Evolutionary conservation across 2,797 vertebrate species (phyloP).

Genomic region (Sebastolobus altivelis): DNA sequence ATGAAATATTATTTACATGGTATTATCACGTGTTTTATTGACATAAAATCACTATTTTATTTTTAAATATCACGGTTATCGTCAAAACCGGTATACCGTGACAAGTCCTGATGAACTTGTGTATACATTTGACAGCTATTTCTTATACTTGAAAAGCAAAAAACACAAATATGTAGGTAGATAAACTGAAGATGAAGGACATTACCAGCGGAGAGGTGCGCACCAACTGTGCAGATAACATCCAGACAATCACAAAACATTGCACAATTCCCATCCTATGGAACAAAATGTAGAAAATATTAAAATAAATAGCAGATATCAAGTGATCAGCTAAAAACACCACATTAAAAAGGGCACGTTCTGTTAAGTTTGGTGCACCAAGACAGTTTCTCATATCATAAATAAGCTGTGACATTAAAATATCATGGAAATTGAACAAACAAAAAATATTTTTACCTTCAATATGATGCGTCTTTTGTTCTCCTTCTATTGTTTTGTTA

Average conservation of each 20-base stretch:
- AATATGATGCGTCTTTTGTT: conserved; percentile 10
- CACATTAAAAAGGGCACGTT: not conserved
- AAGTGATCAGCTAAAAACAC: not conserved
- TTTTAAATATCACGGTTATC: not conserved
- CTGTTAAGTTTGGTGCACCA: not conserved
- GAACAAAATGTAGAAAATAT: not conserved
- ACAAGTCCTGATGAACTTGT: not conserved
- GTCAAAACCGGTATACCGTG: not conserved
- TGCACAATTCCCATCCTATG: conserved; percentile 70
- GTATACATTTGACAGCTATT: not conserved
- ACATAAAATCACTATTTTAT: not conserved
- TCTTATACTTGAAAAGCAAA: not conserved
- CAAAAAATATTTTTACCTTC: conserved; percentile 55
- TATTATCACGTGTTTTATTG: not conserved
- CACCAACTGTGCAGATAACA: conserved; percentile 43
- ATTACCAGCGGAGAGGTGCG: conserved; percentile 61
- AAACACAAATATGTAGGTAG: not conserved
- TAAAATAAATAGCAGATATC: not conserved
- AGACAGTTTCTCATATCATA: not conserved
- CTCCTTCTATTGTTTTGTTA: conserved; percentile 31
- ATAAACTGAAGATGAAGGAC: not conserved
- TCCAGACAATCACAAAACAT: conserved; percentile 36
- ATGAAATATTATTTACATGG: not conserved
- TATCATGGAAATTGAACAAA: not conserved
- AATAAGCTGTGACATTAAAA: not conserved